phyloP scores from a whole-genome alignment of 2,797 vertebrate genomes.

The Coreius guichenoti region DNA sequence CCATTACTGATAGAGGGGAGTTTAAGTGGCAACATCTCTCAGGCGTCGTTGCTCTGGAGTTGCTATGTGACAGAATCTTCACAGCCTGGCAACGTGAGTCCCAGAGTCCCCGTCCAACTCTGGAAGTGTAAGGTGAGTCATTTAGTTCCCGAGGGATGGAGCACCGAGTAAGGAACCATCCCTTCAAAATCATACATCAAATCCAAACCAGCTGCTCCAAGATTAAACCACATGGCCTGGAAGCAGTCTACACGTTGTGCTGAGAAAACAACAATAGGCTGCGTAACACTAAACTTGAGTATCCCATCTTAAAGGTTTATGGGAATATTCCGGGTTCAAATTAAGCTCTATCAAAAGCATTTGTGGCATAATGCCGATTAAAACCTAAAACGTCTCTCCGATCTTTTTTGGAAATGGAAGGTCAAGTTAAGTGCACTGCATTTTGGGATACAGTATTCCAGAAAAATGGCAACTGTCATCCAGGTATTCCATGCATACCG shows the following conservation, averaged over 20 bases:
- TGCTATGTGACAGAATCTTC: slow-evolving; percentile 52
- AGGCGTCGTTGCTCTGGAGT: slow-evolving; percentile 14
- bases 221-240: neutral
- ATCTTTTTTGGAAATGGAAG: neutral
- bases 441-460: neutral
- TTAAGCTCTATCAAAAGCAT: slow-evolving; percentile 10
- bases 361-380: neutral
- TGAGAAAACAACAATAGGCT: neutral
- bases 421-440: neutral
- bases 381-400: neutral
- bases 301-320: neutral
- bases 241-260: neutral
- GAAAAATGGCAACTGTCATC: neutral
- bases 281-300: neutral
- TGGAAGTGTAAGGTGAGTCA: slow-evolving; percentile 42
- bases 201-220: neutral
- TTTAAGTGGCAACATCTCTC: slow-evolving; percentile 29
- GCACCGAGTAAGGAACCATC: neutral
- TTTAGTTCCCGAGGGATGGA: slow-evolving; percentile 14
- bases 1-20: neutral
- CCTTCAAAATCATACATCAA: slow-evolving; percentile 22
- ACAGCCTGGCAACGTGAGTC: slow-evolving; percentile 47
- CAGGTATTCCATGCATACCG: neutral
- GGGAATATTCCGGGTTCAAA: neutral
- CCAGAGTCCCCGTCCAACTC: slow-evolving; percentile 45